Percentiles rank a stretch among this genome's conserved stretches.
phyloP scores from a whole-genome alignment of 1,140 invertebrate genomes.

The Drosophila malerkotliana region DNA sequence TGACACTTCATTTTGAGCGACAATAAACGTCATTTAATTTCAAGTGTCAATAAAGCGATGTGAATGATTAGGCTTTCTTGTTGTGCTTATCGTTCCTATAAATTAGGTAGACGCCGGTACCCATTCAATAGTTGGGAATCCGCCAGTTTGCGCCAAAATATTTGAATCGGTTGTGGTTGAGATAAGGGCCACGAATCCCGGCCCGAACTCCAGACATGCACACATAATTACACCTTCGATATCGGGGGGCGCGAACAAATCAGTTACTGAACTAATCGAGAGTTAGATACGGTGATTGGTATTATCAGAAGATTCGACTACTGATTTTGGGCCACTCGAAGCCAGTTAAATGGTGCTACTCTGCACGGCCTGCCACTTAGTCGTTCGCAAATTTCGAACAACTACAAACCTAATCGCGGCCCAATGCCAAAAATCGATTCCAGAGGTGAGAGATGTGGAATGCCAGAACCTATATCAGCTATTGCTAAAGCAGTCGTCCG shows the following conservation, averaged over 20 bases:
- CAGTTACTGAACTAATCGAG: slow-evolving; percentile 62
- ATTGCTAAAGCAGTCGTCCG: background rate
- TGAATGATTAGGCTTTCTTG: slow-evolving; percentile 20
- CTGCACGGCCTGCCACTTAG: slow-evolving; percentile 36
- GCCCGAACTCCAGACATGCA: slow-evolving; percentile 23
- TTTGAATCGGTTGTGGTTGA: background rate
- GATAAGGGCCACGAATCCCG: slow-evolving; percentile 26
- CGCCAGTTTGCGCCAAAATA: slow-evolving; percentile 21
- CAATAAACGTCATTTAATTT: slow-evolving; percentile 51
- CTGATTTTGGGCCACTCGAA: slow-evolving; percentile 52
- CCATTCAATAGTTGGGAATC: slow-evolving; percentile 25
- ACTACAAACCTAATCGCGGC: slow-evolving; percentile 18
- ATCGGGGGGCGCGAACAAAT: slow-evolving; percentile 39
- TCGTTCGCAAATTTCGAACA: slow-evolving; percentile 41
- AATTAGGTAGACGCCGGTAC: slow-evolving; percentile 37
- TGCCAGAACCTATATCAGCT: background rate
- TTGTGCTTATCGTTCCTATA: slow-evolving; percentile 36
- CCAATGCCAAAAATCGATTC: slow-evolving; percentile 19
- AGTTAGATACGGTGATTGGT: slow-evolving; percentile 63
- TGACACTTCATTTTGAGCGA: slow-evolving; percentile 39
- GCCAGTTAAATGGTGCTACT: slow-evolving; percentile 51
- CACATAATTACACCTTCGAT: slow-evolving; percentile 58
- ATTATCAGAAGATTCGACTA: slow-evolving; percentile 73
- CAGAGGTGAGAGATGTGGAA: slow-evolving; percentile 23
- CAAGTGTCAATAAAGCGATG: slow-evolving; percentile 47